A percentile compares a stretch with the other conserved stretches of the same genome.
Evolutionary conservation across 2,888 invertebrate species (phyloP).

Genomic region (Epicampocera succincta): DNA sequence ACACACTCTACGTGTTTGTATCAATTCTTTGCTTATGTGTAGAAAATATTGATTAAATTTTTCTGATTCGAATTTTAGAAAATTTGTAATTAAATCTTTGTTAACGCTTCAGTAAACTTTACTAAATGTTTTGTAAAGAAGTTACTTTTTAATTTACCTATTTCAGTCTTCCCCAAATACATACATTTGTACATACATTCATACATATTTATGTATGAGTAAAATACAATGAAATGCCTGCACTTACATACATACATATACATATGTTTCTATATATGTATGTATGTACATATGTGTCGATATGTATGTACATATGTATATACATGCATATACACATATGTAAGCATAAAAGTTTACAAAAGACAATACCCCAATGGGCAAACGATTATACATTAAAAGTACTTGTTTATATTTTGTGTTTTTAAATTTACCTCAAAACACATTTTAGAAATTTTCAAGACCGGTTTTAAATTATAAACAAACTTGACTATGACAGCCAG

Average conservation of each 20-base stretch:
- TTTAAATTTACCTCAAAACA: slow-evolving; percentile 10
- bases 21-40: slow-evolving; percentile 33
- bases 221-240: not conserved
- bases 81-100: slow-evolving; percentile 12
- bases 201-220: not conserved
- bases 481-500: not conserved
- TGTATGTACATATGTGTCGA: not conserved
- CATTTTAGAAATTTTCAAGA: slow-evolving; percentile 3
- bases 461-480: slow-evolving; percentile 26
- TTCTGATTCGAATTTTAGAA: slow-evolving; percentile 28
- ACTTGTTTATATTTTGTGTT: slow-evolving; percentile 47
- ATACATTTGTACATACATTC: not conserved
- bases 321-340: slow-evolving; percentile 3
- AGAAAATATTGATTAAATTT: slow-evolving; percentile 64
- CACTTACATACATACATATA: not conserved
- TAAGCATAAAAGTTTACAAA: not conserved
- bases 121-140: too few relatives aligned
- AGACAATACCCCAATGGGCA: not conserved
- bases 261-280: not conserved
- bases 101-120: too few relatives aligned
- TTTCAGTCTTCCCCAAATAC: slow-evolving; percentile 15
- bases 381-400: slow-evolving; percentile 8
- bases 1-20: slow-evolving; percentile 24
- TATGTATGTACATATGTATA: not conserved
- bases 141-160: not conserved